A percentile compares a stretch with the other conserved stretches of the same genome.
phyloP scores from a whole-genome alignment of 1,140 invertebrate species.

The Laodelphax striatellus region DNA sequence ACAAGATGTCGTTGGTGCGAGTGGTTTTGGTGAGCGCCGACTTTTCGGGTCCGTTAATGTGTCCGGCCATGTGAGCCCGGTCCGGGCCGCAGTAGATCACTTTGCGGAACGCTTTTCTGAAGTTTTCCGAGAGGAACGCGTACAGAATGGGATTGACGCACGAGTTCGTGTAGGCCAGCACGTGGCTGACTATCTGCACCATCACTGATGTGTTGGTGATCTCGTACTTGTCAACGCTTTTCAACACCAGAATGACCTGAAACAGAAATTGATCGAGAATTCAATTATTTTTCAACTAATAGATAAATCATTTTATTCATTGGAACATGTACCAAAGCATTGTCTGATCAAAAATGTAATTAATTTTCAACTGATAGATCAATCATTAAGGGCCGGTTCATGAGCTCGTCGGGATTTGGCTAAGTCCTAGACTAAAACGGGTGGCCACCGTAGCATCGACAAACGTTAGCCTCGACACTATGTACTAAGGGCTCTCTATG shows the following conservation, averaged over 20 bases:
- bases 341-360: no score
- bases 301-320: no score
- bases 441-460: no score
- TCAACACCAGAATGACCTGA: conserved; percentile 66
- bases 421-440: no score
- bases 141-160: conserved; percentile 95
- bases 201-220: conserved; percentile 50
- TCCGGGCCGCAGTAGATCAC: conserved; percentile 39
- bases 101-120: conserved; percentile 70
- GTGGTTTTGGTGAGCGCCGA: conserved; percentile 25
- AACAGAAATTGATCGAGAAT: conserved; percentile 16
- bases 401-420: no score
- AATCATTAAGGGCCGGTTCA: no score
- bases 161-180: conserved; percentile 90
- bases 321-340: no score
- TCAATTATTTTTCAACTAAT: no score
- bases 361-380: no score
- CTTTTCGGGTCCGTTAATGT: conserved; percentile 22
- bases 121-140: conserved; percentile 80
- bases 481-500: no score
- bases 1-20: conserved; percentile 20
- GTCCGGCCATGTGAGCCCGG: conserved; percentile 25
- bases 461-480: no score
- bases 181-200: conserved; percentile 72
- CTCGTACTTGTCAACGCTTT: conserved; percentile 58